phyloP scores from a whole-genome alignment of 2,888 invertebrate species.

The Altica lythri region DNA sequence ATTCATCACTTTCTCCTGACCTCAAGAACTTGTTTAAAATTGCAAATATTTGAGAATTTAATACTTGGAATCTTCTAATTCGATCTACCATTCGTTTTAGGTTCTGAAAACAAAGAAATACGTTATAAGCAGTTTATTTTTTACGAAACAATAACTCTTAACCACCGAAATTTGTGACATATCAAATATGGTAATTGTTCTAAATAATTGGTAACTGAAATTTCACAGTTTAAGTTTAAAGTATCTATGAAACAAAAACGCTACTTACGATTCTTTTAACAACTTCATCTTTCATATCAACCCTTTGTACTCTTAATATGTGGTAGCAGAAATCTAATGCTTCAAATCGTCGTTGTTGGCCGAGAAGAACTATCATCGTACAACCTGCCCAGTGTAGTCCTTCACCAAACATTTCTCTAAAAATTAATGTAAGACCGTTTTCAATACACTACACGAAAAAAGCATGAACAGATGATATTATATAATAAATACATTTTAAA shows the following conservation, averaged over 20 bases:
- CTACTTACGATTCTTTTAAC: conserved; percentile 92
- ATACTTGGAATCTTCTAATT: conserved; percentile 94
- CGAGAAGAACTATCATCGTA: conserved; percentile 91
- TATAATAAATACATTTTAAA: no score
- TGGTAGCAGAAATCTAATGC: conserved; percentile 99
- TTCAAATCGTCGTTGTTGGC: conserved; percentile 95
- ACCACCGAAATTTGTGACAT: no score
- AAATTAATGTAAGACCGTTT: no score
- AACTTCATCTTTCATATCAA: conserved; percentile 93
- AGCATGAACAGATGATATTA: no score
- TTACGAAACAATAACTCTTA: neutral
- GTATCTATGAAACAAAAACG: neutral
- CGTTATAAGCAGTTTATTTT: conserved; percentile 1
- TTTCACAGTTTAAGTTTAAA: neutral
- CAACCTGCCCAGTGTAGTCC: conserved; percentile 99
- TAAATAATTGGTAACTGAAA: neutral
- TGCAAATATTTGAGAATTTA: conserved; percentile 98
- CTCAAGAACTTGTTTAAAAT: conserved; percentile 92
- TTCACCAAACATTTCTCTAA: conserved; percentile 94
- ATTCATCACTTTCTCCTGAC: conserved; percentile 78
- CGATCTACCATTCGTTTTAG: conserved; percentile 97
- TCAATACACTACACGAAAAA: no score
- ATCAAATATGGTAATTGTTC: no score
- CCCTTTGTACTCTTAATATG: conserved; percentile 91
- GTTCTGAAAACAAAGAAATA: conserved; percentile 64